A percentile compares a stretch with the other conserved stretches of the same genome.
These are phyloP conservation scores for Pogoniulus pusillus DNA, from an alignment of 2,797 vertebrate species.

Conservation along the genomic window DNA sequence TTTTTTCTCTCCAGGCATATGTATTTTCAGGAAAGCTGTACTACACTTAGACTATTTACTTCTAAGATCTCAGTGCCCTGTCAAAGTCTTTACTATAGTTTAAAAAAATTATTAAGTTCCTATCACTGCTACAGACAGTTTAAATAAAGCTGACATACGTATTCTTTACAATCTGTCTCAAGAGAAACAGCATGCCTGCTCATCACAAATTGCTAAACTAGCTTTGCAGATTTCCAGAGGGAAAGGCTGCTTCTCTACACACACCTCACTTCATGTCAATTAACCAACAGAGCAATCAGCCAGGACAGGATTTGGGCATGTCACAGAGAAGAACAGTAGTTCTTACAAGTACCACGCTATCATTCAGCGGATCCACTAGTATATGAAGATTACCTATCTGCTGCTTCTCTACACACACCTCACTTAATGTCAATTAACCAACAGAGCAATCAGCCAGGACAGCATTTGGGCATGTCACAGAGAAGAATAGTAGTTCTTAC, in stretches of 20 bases:
- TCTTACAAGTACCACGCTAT: neutral
- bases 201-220: neutral
- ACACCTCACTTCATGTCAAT: neutral
- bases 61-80: neutral
- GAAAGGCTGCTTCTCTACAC: neutral
- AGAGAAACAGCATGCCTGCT: neutral
- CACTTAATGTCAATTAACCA: neutral
- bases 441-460: neutral
- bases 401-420: neutral
- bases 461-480: neutral
- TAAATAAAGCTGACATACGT: neutral
- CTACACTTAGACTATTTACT: neutral
- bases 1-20: neutral
- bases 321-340: neutral
- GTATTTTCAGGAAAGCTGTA: neutral
- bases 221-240: neutral
- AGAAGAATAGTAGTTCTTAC: neutral
- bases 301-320: neutral
- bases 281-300: neutral
- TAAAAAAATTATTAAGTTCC: neutral
- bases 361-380: neutral
- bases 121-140: neutral
- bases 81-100: no score
- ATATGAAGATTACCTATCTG: neutral
- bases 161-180: neutral